These are phyloP conservation scores for Poecile atricapillus DNA, from an alignment of 2,113 vertebrate genomes.

Conservation along the genomic window DNA sequence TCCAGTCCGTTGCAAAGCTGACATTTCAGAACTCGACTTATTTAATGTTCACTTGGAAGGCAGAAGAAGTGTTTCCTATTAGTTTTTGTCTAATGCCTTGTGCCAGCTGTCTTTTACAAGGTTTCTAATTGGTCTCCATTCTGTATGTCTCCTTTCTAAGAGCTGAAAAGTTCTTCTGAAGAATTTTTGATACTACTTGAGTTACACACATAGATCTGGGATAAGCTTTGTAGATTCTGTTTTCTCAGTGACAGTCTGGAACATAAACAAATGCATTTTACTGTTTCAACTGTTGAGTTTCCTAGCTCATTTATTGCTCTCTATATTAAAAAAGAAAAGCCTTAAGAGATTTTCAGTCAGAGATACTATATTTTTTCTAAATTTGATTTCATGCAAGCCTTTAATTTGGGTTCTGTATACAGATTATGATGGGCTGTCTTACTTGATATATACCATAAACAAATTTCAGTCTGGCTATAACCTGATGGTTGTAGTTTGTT, in stretches of 20 bases:
- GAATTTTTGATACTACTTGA: background rate
- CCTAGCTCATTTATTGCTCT: background rate
- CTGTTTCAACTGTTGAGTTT: background rate
- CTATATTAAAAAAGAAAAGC: background rate
- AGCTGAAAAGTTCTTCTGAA: background rate
- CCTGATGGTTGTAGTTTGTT: background rate
- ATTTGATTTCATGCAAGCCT: background rate
- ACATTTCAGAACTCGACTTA: background rate
- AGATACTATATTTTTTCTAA: background rate
- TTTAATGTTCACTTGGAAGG: background rate
- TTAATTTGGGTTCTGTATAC: background rate
- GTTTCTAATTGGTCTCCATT: background rate
- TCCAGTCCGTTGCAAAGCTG: background rate
- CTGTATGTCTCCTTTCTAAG: background rate
- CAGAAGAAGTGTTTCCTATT: background rate
- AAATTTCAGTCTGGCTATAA: background rate
- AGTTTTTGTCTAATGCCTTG: background rate
- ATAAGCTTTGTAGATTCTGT: background rate
- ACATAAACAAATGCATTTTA: background rate
- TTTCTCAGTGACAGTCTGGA: background rate
- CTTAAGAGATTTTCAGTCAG: background rate
- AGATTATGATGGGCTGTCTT: background rate
- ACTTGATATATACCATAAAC: background rate
- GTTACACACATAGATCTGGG: fast-evolving
- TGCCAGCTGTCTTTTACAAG: background rate